These are phyloP conservation scores for Mylabris sibirica DNA, from an alignment of 2,888 invertebrate species.

Conservation along the genomic window DNA sequence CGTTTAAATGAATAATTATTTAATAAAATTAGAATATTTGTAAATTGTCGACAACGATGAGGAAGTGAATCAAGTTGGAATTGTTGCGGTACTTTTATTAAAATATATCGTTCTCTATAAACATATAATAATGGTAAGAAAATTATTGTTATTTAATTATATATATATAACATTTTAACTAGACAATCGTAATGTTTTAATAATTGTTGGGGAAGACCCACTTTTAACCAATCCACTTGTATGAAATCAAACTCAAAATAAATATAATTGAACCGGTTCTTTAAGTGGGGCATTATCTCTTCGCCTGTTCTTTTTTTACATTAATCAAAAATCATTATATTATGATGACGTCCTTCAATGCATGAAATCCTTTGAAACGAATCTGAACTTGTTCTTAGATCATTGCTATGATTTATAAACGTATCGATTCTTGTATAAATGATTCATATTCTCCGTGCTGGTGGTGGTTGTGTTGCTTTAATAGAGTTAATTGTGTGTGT, in stretches of 20 bases:
- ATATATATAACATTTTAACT: background rate
- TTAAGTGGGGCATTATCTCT: background rate
- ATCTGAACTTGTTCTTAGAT: background rate
- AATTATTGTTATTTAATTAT: background rate
- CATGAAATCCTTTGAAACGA: background rate
- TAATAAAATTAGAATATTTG: too few relatives aligned
- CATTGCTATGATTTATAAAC: slow-evolving; percentile 1
- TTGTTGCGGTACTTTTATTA: slow-evolving; percentile 7
- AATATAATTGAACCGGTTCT: background rate
- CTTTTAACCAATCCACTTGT: background rate
- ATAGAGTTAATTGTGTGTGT: background rate
- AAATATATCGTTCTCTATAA: background rate
- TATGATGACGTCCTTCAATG: background rate
- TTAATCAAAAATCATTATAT: background rate
- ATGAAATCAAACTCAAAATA: background rate
- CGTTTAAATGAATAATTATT: background rate
- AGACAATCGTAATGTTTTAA: background rate
- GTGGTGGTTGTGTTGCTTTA: background rate
- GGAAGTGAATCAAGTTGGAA: background rate
- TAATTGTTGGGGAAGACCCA: background rate
- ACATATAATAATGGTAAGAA: background rate
- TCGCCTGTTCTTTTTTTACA: background rate
- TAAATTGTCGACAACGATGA: background rate
- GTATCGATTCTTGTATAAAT: background rate
- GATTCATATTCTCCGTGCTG: background rate